Evolutionary conservation across 1,140 invertebrate species (phyloP), one percentile per base, ranked within the genome.

Genomic region (Calephelis virginiensis): DNA sequence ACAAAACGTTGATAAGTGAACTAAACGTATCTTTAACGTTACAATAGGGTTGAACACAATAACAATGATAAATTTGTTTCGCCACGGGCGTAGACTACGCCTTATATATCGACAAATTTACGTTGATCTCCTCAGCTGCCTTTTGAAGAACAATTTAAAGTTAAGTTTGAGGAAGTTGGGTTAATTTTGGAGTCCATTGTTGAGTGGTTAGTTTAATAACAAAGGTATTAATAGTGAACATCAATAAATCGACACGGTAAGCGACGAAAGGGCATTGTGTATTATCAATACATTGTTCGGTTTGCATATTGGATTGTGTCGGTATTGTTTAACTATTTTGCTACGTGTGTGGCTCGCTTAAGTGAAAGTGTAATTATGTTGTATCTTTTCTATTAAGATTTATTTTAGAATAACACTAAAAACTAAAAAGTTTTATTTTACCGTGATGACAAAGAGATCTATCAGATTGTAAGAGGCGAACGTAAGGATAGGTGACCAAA

Each of bases 271-370:
- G 73, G 77, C 80, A 83, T 89, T 86, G 86, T 85, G 74, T 59
- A 59, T 80, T 77, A 75, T 74, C 80, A 85, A 81, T 85, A 85
- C 77, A 85, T 88, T 86, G 85, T 83, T 86, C 77, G 75, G 77
- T 85, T 83, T 79, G 83, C 81, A 87, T 89, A 86, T 89, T 89
- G 84, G 86, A 86, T 86, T 90, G 83, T 85, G 84, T 82, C 83
- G 78, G 53, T 79, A 88, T 88, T 88, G 83, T 90, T 85, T 73
- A 76, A 49, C 67, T 61, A 65, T 70, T 76, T 71, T 64, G 72
- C 84, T 70, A 86, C 78, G 84, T 86, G 86, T 89, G 86, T 81
- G 83, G 83, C 75, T 76, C 70, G 67, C 38, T 66, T 38, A 14
- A 62, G 50, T 61, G 67, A 66, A 67, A 72, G 71, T 61, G 43